Conservation (phyloP, 2,113 vertebrate genomes). For the Cephalopterus ornatus region DNA sequence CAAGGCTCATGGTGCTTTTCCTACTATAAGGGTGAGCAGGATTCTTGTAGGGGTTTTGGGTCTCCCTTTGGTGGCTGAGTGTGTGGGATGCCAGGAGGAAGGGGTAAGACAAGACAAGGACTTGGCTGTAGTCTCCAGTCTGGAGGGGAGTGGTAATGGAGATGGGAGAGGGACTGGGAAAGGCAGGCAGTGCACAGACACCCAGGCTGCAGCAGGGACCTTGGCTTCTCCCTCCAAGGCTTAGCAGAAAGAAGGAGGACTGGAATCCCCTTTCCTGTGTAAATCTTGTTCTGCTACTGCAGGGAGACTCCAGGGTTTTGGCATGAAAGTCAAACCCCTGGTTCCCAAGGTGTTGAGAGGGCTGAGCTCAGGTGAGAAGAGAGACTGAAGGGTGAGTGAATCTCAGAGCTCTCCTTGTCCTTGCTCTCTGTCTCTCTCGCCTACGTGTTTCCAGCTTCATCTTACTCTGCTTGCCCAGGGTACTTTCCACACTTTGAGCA, state of each 20-base stretch:
- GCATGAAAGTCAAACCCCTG: background rate
- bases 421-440: background rate
- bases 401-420: background rate
- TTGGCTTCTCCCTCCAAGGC: background rate
- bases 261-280: background rate
- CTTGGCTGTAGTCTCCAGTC: accelerated
- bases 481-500: background rate
- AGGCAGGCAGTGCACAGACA: background rate
- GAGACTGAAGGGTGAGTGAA: background rate
- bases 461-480: background rate
- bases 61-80: accelerated
- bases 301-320: background rate
- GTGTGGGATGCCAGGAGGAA: background rate
- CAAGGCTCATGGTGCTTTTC: background rate
- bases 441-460: background rate
- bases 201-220: background rate
- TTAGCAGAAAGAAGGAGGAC: background rate
- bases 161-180: background rate
- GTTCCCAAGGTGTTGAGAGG: accelerated
- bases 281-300: background rate
- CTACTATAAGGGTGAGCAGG: background rate
- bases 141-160: background rate
- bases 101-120: background rate
- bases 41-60: background rate
- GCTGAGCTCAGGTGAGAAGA: background rate